Evolutionary conservation across 2,888 invertebrate species (phyloP).

Genomic region (Cybosia mesomella): DNA sequence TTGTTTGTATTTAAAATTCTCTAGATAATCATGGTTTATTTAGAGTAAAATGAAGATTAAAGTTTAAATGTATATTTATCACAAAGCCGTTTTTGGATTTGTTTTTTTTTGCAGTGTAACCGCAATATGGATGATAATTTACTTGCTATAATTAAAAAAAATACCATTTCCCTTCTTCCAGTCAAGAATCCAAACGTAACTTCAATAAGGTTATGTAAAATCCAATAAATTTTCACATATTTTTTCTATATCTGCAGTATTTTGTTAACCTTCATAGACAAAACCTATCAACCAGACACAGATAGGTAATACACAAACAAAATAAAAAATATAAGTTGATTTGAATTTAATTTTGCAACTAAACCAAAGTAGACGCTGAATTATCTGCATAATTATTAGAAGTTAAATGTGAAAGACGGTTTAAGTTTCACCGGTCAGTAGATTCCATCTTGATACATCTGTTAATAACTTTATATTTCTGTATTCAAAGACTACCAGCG

Average conservation of each 20-base stretch:
- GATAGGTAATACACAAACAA: neutral
- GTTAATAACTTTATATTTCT: constrained; percentile 3
- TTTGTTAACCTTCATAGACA: neutral
- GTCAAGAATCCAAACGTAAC: too few relatives aligned
- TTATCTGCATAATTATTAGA: neutral
- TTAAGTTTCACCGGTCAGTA: neutral
- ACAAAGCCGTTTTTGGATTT: too few relatives aligned
- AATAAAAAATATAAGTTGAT: neutral
- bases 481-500: neutral
- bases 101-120: too few relatives aligned
- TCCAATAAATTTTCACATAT: neutral
- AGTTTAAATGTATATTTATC: too few relatives aligned
- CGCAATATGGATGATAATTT: too few relatives aligned
- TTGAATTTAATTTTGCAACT: neutral
- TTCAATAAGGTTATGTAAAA: neutral
- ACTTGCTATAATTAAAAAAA: too few relatives aligned
- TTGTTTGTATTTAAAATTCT: neutral
- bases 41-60: neutral
- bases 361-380: neutral
- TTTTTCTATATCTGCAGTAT: neutral
- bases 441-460: neutral
- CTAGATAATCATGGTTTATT: neutral
- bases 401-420: neutral
- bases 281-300: neutral
- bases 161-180: too few relatives aligned